Percentiles rank a stretch among this genome's conserved stretches.
Conservation (phyloP, 2,113 vertebrate genomes). For the Daphoenositta chrysoptera region DNA sequence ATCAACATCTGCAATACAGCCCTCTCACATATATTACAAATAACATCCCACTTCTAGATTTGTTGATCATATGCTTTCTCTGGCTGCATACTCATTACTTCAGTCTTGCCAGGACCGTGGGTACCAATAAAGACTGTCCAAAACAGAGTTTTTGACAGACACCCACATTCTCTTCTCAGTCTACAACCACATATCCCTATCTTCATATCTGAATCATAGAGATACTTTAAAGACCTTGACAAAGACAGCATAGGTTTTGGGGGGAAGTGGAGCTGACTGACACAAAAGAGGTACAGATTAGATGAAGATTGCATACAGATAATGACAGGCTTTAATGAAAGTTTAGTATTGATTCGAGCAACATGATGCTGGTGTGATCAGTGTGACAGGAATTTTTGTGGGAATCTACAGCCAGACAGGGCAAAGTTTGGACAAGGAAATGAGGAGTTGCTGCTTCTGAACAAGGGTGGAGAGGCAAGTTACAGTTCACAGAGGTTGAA, state of each 20-base stretch:
- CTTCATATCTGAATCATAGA: not conserved
- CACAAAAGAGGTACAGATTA: not conserved
- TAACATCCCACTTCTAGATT: not conserved
- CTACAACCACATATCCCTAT: not conserved
- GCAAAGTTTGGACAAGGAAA: not conserved
- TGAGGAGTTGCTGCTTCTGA: not conserved
- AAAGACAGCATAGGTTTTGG: not conserved
- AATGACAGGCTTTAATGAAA: not conserved
- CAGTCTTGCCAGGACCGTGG: not conserved
- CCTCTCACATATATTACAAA: not conserved
- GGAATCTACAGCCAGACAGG: not conserved
- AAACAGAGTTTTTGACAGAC: not conserved
- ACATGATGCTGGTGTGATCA: not conserved
- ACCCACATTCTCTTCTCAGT: not conserved
- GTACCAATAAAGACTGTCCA: not conserved
- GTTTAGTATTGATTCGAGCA: not conserved
- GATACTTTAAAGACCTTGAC: not conserved
- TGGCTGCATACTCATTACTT: not conserved
- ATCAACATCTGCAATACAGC: not conserved
- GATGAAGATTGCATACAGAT: not conserved
- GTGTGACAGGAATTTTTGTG: not conserved
- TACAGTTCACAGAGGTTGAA: not conserved
- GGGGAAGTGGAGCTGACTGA: not conserved
- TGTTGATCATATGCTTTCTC: not conserved
- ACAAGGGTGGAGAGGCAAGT: not conserved